These are phyloP conservation scores for Caenorhabditis sinica DNA, from an alignment of 2,888 invertebrate genomes.

Conservation along the genomic window DNA sequence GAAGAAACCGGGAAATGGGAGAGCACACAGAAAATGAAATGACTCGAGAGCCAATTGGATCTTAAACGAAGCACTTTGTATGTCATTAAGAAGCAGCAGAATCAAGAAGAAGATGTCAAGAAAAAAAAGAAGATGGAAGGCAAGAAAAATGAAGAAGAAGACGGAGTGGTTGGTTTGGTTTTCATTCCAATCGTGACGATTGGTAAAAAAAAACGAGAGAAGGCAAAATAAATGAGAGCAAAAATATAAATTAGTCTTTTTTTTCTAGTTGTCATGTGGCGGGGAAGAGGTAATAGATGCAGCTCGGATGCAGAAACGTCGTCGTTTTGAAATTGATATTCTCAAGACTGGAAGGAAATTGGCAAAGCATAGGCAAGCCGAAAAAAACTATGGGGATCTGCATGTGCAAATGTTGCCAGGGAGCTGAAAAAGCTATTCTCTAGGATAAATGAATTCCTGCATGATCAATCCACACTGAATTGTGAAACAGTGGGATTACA, in stretches of 20 bases:
- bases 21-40: slow-evolving; percentile 5
- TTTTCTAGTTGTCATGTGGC: not conserved
- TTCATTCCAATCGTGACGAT: slow-evolving; percentile 30
- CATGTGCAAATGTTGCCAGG: not conserved
- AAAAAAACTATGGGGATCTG: not conserved
- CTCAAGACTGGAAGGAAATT: not conserved
- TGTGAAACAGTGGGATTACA: not conserved
- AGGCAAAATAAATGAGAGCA: not conserved
- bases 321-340: slow-evolving; percentile 1
- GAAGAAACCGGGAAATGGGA: not conserved
- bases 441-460: slow-evolving; percentile 4
- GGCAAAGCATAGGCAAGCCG: too few relatives aligned
- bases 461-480: slow-evolving; percentile 12
- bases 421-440: not conserved
- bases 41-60: slow-evolving; percentile 25
- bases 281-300: slow-evolving; percentile 1
- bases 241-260: slow-evolving; percentile 19
- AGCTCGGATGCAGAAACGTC: not conserved
- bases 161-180: slow-evolving; percentile 31
- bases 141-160: slow-evolving; percentile 10
- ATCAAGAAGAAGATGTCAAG: slow-evolving; percentile 18
- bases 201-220: too few relatives aligned
- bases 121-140: not conserved
- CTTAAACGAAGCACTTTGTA: slow-evolving; percentile 40
- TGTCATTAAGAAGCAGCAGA: slow-evolving; percentile 43